Conservation (phyloP, 2,113 vertebrate species). For the Clarias gariepinus region DNA sequence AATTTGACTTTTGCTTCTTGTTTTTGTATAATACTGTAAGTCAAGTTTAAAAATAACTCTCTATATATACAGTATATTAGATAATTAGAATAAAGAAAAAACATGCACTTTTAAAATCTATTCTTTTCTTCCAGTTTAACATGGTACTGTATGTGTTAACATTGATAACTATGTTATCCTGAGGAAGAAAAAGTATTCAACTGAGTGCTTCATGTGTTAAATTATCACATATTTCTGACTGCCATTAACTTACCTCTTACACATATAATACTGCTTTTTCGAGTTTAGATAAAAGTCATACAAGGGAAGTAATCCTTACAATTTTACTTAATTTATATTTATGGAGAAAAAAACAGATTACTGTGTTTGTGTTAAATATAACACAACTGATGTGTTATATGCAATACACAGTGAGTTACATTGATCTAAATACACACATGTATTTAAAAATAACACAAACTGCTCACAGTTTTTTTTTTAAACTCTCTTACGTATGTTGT, state of each 20-base stretch:
- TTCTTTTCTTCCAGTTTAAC: background rate
- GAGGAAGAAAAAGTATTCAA: background rate
- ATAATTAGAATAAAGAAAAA: too few species aligned
- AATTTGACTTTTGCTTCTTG: conserved; percentile 25
- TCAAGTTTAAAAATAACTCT: background rate
- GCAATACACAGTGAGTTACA: background rate
- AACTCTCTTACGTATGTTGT: conserved; percentile 11
- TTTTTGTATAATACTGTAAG: too few species aligned
- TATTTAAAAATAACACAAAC: background rate
- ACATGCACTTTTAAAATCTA: background rate
- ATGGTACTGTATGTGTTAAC: background rate
- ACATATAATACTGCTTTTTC: background rate
- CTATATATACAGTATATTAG: background rate
- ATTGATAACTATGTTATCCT: background rate
- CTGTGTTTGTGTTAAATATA: background rate
- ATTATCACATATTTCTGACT: background rate
- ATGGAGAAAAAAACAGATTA: background rate
- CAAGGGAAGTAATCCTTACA: background rate
- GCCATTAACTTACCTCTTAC: background rate
- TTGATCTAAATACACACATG: background rate
- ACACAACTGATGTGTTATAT: background rate
- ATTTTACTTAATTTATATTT: background rate
- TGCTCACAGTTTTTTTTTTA: background rate
- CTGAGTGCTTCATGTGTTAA: background rate
- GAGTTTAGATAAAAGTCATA: background rate